Conservation (phyloP, 2,888 invertebrate genomes). For the Blastobasis lacticolella region DNA sequence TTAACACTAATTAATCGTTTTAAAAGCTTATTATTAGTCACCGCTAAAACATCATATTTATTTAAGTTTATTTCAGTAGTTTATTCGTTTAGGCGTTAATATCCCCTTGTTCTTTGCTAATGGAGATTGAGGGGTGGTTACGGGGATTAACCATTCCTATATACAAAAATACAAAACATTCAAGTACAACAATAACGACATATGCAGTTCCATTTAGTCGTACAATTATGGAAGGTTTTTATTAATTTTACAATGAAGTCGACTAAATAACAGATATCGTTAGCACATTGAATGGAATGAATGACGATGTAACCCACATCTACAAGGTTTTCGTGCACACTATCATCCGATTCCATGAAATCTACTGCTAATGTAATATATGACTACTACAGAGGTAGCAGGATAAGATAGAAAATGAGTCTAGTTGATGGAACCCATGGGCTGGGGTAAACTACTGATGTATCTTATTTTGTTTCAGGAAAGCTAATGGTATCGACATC, state of each 20-base stretch:
- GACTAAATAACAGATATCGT: slow-evolving; percentile 9
- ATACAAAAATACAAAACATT: slow-evolving; percentile 12
- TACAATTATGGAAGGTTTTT: slow-evolving; percentile 1
- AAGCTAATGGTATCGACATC: slow-evolving; percentile 30
- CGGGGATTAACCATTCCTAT: slow-evolving; percentile 22
- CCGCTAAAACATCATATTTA: slow-evolving; percentile 21
- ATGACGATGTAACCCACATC: slow-evolving; percentile 2
- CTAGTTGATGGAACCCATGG: slow-evolving; percentile 27
- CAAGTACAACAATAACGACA: slow-evolving; percentile 5
- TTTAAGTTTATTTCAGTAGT: slow-evolving; percentile 32
- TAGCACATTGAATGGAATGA: slow-evolving; percentile 12
- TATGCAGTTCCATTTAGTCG: slow-evolving; percentile 3
- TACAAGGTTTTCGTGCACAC: slow-evolving; percentile 28
- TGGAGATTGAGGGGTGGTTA: not conserved
- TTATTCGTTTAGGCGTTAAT: not conserved
- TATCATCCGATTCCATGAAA: slow-evolving; percentile 7
- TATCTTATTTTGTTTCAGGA: slow-evolving; percentile 19
- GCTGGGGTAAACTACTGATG: slow-evolving; percentile 26
- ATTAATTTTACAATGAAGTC: slow-evolving; percentile 3
- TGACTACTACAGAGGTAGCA: slow-evolving; percentile 16
- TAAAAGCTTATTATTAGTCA: not conserved
- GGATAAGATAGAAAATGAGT: slow-evolving; percentile 1
- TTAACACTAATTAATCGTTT: not conserved
- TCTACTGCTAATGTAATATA: slow-evolving; percentile 22
- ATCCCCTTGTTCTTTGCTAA: not conserved